These are phyloP conservation scores for Hemibagrus guttatus DNA, from an alignment of 2,797 vertebrate genomes.

Conservation along the genomic window DNA sequence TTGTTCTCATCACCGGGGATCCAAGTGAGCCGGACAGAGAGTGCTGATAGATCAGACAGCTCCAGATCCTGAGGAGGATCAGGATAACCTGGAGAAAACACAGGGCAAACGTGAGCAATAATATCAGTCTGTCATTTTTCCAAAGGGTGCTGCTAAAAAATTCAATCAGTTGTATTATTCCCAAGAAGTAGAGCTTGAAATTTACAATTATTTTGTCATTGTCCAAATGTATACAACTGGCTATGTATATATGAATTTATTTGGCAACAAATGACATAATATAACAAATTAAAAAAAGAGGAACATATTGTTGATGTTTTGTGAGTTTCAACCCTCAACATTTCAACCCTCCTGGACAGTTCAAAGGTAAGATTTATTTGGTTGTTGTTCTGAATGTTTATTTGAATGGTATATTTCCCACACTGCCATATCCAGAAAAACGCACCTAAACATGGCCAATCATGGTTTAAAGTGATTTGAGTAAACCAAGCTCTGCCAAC, in stretches of 20 bases:
- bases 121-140: background rate
- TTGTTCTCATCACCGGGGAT: constrained; percentile 89
- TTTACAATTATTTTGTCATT: background rate
- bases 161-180: background rate
- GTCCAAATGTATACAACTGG: too few species aligned
- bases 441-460: background rate
- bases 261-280: too few species aligned
- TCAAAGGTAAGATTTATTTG: background rate
- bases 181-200: background rate
- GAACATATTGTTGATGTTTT: too few species aligned
- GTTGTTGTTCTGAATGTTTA: background rate
- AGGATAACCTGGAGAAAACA: constrained; percentile 78
- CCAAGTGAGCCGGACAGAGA: constrained; percentile 91
- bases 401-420: background rate
- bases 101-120: background rate
- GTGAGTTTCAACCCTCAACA: background rate
- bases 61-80: constrained; percentile 90
- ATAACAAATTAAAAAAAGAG: too few species aligned
- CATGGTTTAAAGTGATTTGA: background rate
- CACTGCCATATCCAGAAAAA: background rate
- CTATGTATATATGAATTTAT: too few species aligned
- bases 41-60: constrained; percentile 83
- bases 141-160: background rate
- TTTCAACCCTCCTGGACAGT: background rate
- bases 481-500: background rate